A percentile compares a stretch with the other conserved stretches of the same genome.
Conservation (phyloP, 2,797 vertebrate genomes). For the Protosalanx chinensis region DNA sequence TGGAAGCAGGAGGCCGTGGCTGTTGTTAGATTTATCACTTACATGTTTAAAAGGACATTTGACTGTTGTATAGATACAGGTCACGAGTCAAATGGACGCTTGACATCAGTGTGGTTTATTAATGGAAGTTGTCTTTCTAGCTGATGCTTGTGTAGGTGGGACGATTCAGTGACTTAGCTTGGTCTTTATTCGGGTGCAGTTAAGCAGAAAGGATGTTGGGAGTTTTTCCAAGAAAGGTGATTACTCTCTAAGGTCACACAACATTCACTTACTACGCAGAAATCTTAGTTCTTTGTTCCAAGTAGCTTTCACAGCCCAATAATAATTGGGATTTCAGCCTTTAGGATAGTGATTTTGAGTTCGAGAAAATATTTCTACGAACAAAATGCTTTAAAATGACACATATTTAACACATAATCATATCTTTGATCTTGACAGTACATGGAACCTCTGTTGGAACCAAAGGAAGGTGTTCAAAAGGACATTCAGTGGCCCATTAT, state of each 20-base stretch:
- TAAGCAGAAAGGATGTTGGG: background rate
- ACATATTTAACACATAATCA: too few species aligned
- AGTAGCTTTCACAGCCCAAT: background rate
- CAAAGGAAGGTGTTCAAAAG: background rate
- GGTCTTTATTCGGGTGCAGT: background rate
- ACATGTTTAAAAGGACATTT: background rate
- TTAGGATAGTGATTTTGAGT: slow-evolving; percentile 13
- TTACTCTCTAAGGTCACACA: too few species aligned
- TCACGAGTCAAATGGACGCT: background rate
- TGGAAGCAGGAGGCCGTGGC: slow-evolving; percentile 12
- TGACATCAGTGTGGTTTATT: background rate
- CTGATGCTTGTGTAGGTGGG: background rate
- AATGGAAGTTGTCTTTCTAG: background rate
- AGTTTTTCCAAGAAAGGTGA: background rate
- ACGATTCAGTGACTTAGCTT: background rate
- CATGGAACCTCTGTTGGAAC: too few species aligned
- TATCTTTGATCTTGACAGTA: too few species aligned
- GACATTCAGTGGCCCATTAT: background rate
- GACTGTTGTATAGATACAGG: slow-evolving; percentile 4
- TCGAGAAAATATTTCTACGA: slow-evolving; percentile 7
- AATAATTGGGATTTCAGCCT: background rate
- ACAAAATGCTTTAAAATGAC: background rate
- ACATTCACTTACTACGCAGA: background rate
- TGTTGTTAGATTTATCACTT: background rate
- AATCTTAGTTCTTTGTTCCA: background rate